These are phyloP conservation scores for Xiphophorus maculatus DNA, from an alignment of 2,113 vertebrate species.

Conservation along the genomic window DNA sequence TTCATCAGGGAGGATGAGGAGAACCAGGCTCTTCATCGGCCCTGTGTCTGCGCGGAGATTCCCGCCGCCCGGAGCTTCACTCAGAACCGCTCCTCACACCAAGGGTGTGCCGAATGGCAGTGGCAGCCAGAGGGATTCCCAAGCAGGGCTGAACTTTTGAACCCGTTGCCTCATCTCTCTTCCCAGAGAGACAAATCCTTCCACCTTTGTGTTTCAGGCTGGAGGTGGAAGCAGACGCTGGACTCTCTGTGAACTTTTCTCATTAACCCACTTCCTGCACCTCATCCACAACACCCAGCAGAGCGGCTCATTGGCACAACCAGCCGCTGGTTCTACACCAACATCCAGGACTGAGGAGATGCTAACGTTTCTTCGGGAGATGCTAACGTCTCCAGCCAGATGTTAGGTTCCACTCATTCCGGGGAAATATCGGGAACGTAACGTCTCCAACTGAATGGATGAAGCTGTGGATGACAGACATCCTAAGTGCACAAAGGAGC, in stretches of 20 bases:
- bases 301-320: neutral
- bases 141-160: constrained; percentile 81
- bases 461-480: no score
- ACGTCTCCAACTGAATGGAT: no score
- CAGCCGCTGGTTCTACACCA: neutral
- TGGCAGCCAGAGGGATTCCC: constrained; percentile 75
- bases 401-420: no score
- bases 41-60: constrained; percentile 64
- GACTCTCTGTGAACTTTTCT: constrained; percentile 84
- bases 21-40: constrained; percentile 42
- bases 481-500: no score
- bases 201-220: constrained; percentile 68
- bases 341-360: neutral
- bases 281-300: constrained; percentile 20
- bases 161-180: constrained; percentile 78
- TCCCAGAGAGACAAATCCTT: constrained; percentile 54
- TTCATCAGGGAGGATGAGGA: constrained; percentile 56
- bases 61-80: constrained; percentile 60
- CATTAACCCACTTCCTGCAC: constrained; percentile 72
- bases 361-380: no score
- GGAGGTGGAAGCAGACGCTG: constrained; percentile 74
- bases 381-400: no score
- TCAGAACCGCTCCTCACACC: constrained; percentile 57
- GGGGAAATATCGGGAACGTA: no score
- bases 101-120: constrained; percentile 75